Percentiles rank a stretch among this genome's conserved stretches.
Conservation (phyloP, 2,888 invertebrate species). For the Drosophila rellima region DNA sequence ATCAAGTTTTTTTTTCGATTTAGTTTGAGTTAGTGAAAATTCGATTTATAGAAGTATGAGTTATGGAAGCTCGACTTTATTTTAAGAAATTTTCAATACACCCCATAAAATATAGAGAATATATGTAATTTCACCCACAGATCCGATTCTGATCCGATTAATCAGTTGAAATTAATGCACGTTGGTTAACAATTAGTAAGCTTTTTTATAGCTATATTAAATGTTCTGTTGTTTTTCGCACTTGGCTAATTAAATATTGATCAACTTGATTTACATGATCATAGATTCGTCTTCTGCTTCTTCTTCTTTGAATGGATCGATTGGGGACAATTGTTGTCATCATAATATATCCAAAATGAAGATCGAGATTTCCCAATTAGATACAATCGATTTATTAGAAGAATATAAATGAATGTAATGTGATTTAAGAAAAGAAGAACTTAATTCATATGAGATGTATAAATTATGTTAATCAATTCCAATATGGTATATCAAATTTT, state of each 20-base stretch:
- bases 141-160: not conserved
- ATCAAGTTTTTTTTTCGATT: too few species aligned
- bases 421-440: too few species aligned
- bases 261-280: constrained; percentile 69
- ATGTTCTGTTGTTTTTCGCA: constrained; percentile 71
- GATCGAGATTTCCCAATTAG: not conserved
- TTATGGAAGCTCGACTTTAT: too few species aligned
- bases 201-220: constrained; percentile 72
- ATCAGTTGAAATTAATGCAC: constrained; percentile 29
- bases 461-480: too few species aligned
- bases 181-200: constrained; percentile 65
- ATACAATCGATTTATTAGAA: not conserved
- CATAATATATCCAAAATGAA: constrained; percentile 11
- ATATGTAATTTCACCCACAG: not conserved
- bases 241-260: constrained; percentile 57
- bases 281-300: constrained; percentile 41
- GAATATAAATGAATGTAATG: too few species aligned
- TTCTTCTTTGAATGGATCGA: constrained; percentile 17
- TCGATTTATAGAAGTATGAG: too few species aligned
- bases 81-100: too few species aligned
- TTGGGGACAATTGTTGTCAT: constrained; percentile 19
- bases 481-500: too few species aligned
- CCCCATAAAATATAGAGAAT: not conserved
- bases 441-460: too few species aligned
- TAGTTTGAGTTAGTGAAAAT: too few species aligned